phyloP scores from a whole-genome alignment of 2,888 invertebrate genomes.

The Sphaeridia pumilis region DNA sequence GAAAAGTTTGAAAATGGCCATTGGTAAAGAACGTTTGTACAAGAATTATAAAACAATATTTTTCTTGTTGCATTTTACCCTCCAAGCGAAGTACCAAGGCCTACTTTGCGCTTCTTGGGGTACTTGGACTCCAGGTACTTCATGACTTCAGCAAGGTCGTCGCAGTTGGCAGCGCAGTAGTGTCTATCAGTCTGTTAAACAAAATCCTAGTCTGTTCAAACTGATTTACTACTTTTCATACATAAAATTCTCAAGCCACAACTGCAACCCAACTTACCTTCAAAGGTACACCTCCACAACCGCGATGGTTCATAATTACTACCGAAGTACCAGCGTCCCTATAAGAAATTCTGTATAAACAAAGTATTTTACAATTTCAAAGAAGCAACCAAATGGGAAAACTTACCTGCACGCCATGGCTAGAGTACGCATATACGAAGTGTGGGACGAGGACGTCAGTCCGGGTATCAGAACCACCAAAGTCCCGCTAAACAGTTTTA shows the following conservation, averaged over 20 bases:
- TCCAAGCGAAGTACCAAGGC: constrained; percentile 73
- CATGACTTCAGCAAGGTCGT: constrained; percentile 63
- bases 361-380: constrained; percentile 43
- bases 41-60: neutral
- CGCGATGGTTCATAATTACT: constrained; percentile 67
- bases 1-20: neutral
- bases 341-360: constrained; percentile 42
- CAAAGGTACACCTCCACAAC: constrained; percentile 59
- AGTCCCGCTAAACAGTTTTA: neutral
- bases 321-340: constrained; percentile 51
- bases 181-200: neutral
- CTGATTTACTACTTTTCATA: neutral
- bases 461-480: constrained; percentile 61
- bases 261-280: constrained; percentile 46
- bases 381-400: no score
- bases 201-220: neutral
- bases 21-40: neutral
- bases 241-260: no score
- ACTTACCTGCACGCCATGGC: constrained; percentile 50
- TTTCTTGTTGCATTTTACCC: constrained; percentile 44
- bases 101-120: constrained; percentile 56
- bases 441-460: constrained; percentile 61
- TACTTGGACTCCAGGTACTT: constrained; percentile 49
- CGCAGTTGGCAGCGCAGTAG: constrained; percentile 71
- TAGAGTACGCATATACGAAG: constrained; percentile 66